These are phyloP conservation scores for Lates calcarifer DNA, from an alignment of 2,113 vertebrate species.

Conservation along the genomic window DNA sequence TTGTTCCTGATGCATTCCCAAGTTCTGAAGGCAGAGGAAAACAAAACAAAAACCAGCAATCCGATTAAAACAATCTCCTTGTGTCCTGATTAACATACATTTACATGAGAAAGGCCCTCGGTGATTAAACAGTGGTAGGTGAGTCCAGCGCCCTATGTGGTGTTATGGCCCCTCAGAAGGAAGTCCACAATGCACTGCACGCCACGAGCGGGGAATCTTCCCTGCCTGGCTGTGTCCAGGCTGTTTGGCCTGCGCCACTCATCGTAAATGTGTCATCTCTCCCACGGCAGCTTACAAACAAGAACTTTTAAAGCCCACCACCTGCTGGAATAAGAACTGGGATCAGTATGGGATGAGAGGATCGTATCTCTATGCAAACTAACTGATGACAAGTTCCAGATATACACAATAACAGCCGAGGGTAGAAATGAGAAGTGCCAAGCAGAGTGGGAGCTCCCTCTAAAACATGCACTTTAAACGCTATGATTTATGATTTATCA, in stretches of 20 bases:
- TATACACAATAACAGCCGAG: constrained; percentile 64
- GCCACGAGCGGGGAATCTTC: constrained; percentile 55
- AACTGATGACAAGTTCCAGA: constrained; percentile 75
- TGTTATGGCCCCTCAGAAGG: constrained; percentile 68
- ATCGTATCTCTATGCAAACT: constrained; percentile 77
- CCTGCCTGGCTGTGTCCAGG: constrained; percentile 51
- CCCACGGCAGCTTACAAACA: constrained; percentile 81
- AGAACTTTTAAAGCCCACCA: constrained; percentile 83
- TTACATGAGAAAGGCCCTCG: constrained; percentile 82
- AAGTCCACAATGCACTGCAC: constrained; percentile 65
- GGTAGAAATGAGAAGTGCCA: constrained; percentile 45
- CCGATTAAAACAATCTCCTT: constrained; percentile 86
- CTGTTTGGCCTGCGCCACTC: constrained; percentile 66
- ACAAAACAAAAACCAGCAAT: constrained; percentile 80
- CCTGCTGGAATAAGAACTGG: constrained; percentile 78
- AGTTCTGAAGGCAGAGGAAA: constrained; percentile 77
- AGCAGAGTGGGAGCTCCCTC: constrained; percentile 3
- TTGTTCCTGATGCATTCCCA: constrained; percentile 72
- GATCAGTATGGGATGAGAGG: constrained; percentile 75
- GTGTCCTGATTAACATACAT: constrained; percentile 83
- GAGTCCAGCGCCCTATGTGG: constrained; percentile 71
- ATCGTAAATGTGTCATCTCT: constrained; percentile 83
- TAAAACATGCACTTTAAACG: constrained; percentile 25
- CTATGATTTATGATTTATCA: constrained; percentile 49
- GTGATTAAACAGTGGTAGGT: constrained; percentile 81